These are phyloP conservation scores for Cricetomys ansorgei DNA, from an alignment of 2,113 vertebrate species.

Conservation along the genomic window DNA sequence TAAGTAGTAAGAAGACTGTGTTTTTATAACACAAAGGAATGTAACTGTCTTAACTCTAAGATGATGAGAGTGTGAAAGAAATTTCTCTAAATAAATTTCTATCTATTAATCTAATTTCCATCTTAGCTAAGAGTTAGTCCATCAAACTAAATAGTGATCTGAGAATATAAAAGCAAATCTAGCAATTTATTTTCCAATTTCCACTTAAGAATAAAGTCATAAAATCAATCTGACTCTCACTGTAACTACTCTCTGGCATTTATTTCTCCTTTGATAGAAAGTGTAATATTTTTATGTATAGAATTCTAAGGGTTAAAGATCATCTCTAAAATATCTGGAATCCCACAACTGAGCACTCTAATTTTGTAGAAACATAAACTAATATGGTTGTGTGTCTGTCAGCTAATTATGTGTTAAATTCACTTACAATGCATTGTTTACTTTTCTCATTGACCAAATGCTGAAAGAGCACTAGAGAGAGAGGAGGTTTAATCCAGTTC, in stretches of 20 bases:
- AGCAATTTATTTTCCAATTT: not conserved
- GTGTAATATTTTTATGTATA: not conserved
- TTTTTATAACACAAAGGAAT: not conserved
- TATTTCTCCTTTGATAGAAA: not conserved
- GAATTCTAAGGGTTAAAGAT: not conserved
- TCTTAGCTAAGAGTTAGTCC: not conserved
- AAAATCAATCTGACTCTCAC: not conserved
- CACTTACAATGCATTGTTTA: not conserved
- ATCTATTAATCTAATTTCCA: not conserved
- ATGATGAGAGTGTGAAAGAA: not conserved
- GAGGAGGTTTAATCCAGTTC: not conserved
- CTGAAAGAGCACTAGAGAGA: too few relatives aligned
- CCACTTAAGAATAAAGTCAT: not conserved
- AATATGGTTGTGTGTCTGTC: not conserved
- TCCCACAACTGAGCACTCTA: not conserved
- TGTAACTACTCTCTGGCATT: not conserved
- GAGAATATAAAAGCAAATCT: not conserved
- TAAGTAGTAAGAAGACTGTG: not conserved
- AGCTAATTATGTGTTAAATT: not conserved
- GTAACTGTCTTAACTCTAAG: not conserved
- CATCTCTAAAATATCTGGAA: not conserved
- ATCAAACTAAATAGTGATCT: conserved; percentile 1
- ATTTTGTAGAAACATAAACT: not conserved
- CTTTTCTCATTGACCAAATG: not conserved
- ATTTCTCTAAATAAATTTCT: conserved; percentile 21